These are phyloP conservation scores for Azemiops feae DNA, from an alignment of 2,113 vertebrate species.

Conservation along the genomic window DNA sequence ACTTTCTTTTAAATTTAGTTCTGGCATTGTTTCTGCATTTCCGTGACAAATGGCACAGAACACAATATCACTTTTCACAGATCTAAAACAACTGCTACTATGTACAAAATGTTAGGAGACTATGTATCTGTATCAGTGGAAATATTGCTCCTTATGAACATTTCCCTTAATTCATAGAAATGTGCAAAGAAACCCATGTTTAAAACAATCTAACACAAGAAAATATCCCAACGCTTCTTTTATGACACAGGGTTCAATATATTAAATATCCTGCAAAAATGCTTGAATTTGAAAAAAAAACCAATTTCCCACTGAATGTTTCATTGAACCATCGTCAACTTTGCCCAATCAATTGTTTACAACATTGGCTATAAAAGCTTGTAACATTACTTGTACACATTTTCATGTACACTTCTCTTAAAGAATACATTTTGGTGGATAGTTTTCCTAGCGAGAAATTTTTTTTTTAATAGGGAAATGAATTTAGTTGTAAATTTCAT, in stretches of 20 bases:
- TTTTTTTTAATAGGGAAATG: background rate
- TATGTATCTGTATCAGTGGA: background rate
- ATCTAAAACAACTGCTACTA: background rate
- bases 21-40: background rate
- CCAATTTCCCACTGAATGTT: background rate
- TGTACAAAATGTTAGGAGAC: background rate
- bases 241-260: background rate
- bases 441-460: background rate
- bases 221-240: background rate
- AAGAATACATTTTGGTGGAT: background rate
- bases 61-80: background rate
- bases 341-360: background rate
- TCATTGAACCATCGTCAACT: background rate
- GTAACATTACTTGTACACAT: background rate
- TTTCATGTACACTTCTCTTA: background rate
- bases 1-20: slow-evolving; percentile 39
- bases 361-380: background rate
- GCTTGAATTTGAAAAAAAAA: background rate
- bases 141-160: background rate
- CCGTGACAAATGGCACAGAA: background rate
- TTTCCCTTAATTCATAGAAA: background rate
- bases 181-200: background rate
- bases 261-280: background rate
- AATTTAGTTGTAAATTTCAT: background rate
- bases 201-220: background rate